Percentiles rank a stretch among this genome's conserved stretches.
Evolutionary conservation across 1,140 invertebrate genomes (phyloP).

Genomic region (Colletes latitarsis): DNA sequence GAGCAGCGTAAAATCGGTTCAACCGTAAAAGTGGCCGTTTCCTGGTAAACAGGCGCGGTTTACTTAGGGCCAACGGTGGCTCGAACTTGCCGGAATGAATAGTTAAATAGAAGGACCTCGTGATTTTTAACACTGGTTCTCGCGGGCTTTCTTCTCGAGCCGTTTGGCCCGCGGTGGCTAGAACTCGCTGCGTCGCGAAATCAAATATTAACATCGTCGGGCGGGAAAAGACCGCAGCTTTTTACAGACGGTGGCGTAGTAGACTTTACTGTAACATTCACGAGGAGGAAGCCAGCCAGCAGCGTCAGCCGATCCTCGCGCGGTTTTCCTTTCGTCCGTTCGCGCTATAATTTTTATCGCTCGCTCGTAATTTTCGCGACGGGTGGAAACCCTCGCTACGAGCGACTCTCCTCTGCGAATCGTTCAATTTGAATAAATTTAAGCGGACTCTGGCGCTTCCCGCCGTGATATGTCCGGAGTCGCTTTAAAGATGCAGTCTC

Average conservation of each 20-base stretch:
- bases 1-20: conserved; percentile 8
- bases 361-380: conserved; percentile 6
- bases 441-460: too few relatives aligned
- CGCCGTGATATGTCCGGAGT: too few relatives aligned
- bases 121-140: conserved; percentile 56
- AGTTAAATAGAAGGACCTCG: conserved; percentile 51
- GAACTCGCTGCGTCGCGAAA: conserved; percentile 12
- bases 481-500: not conserved
- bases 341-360: conserved; percentile 56
- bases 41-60: conserved; percentile 42
- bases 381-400: not conserved
- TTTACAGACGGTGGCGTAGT: conserved; percentile 21
- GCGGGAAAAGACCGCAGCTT: conserved; percentile 48
- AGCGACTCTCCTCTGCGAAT: not conserved
- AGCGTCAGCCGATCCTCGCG: conserved; percentile 31
- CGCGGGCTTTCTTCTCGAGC: conserved; percentile 14
- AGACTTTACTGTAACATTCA: conserved; percentile 41
- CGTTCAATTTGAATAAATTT: conserved; percentile 14
- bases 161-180: not conserved
- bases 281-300: conserved; percentile 43
- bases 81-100: conserved; percentile 57
- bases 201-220: conserved; percentile 67
- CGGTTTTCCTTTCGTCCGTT: too few relatives aligned
- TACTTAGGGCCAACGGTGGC: conserved; percentile 10
- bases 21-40: conserved; percentile 12